A percentile compares a stretch with the other conserved stretches of the same genome.
Conservation (phyloP, 2,888 invertebrate genomes). For the Orgyia antiqua region DNA sequence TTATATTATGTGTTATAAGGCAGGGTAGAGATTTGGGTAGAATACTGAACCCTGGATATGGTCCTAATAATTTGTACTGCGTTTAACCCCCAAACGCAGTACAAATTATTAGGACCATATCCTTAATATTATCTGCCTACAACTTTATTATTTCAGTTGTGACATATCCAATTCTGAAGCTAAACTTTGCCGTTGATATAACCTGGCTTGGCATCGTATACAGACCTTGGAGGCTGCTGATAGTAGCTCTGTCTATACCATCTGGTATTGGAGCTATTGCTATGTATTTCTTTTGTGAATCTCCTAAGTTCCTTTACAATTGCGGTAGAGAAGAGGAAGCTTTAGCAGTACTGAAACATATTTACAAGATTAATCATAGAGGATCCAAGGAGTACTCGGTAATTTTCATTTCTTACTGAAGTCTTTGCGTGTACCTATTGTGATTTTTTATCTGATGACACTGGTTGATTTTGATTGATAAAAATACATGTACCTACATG, state of each 20-base stretch:
- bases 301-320: constrained; percentile 85
- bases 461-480: too few relatives aligned
- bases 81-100: too few relatives aligned
- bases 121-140: too few relatives aligned
- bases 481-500: too few relatives aligned
- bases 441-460: too few relatives aligned
- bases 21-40: too few relatives aligned
- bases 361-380: constrained; percentile 51
- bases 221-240: constrained; percentile 86
- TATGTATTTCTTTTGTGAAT: constrained; percentile 83
- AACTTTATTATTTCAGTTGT: constrained; percentile 78
- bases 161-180: constrained; percentile 82
- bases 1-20: too few relatives aligned
- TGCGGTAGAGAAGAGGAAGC: constrained; percentile 80
- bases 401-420: background rate
- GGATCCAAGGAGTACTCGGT: constrained; percentile 47
- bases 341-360: constrained; percentile 59
- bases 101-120: too few relatives aligned
- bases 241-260: constrained; percentile 68
- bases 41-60: too few relatives aligned
- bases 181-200: constrained; percentile 55
- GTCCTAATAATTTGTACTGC: too few relatives aligned
- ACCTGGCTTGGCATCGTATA: constrained; percentile 73
- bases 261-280: constrained; percentile 76
- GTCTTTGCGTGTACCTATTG: too few relatives aligned